These are phyloP conservation scores for Geotrypetes seraphini DNA, from an alignment of 2,797 vertebrate genomes.

Conservation along the genomic window DNA sequence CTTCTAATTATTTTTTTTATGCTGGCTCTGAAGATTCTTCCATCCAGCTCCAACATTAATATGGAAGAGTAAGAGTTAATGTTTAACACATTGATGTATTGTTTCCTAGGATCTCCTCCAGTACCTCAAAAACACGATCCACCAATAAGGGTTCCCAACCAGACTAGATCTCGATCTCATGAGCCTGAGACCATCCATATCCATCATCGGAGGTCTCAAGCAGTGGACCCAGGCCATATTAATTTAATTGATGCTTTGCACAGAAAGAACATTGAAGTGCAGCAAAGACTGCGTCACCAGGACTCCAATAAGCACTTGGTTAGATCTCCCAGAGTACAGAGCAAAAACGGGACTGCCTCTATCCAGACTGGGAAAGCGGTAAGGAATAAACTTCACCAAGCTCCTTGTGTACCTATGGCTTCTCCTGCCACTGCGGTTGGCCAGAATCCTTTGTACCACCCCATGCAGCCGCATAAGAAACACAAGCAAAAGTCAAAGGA, in stretches of 20 bases:
- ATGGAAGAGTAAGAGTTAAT: too few relatives aligned
- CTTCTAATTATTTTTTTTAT: too few relatives aligned
- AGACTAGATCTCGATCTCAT: constrained; percentile 84
- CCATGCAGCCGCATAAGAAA: constrained; percentile 76
- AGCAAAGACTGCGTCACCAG: constrained; percentile 58
- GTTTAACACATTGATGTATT: too few relatives aligned
- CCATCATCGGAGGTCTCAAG: constrained; percentile 75
- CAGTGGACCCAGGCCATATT: constrained; percentile 45
- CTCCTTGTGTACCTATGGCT: constrained; percentile 35
- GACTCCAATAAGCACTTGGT: constrained; percentile 63
- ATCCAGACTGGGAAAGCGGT: constrained; percentile 64
- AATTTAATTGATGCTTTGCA: constrained; percentile 47
- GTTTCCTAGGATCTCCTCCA: constrained; percentile 56
- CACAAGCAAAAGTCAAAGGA: constrained; percentile 90
- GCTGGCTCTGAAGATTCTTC: too few relatives aligned
- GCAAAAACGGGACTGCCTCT: constrained; percentile 48
- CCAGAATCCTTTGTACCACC: constrained; percentile 63
- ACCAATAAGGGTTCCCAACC: constrained; percentile 63
- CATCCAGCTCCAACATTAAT: too few relatives aligned
- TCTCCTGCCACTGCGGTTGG: constrained; percentile 62
- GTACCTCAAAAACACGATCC: constrained; percentile 55
- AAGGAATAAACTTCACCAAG: constrained; percentile 60
- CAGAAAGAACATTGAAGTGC: constrained; percentile 53
- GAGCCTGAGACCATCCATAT: constrained; percentile 80
- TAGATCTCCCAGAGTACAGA: constrained; percentile 75